phyloP scores from a whole-genome alignment of 2,113 vertebrate genomes.

The Nannobrachium achirus region DNA sequence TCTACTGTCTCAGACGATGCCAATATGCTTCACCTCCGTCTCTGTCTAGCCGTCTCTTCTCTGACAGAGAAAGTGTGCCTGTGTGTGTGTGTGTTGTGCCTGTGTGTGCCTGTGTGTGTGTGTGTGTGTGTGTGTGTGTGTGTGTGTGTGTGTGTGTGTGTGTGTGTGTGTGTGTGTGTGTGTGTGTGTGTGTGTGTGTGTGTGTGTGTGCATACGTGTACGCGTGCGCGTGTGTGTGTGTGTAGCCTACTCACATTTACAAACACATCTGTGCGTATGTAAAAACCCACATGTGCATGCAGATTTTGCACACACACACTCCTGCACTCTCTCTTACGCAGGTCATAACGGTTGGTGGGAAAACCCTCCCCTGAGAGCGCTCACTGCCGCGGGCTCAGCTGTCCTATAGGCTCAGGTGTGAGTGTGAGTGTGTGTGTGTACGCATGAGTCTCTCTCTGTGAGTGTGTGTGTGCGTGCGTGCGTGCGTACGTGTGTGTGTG shows the following conservation, averaged over 20 bases:
- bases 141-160: background rate
- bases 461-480: constrained; percentile 2
- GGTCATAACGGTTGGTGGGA: constrained; percentile 78
- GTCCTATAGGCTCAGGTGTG: constrained; percentile 74
- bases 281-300: constrained; percentile 56
- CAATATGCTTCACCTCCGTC: constrained; percentile 71
- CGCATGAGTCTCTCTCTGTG: constrained; percentile 4
- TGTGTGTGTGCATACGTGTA: background rate
- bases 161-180: background rate
- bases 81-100: background rate
- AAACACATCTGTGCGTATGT: constrained; percentile 61
- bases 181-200: background rate
- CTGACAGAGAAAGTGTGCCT: constrained; percentile 11
- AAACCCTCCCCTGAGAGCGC: constrained; percentile 75
- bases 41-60: constrained; percentile 56
- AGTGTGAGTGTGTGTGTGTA: constrained; percentile 38
- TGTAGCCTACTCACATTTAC: constrained; percentile 31
- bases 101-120: constrained; percentile 18
- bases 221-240: background rate
- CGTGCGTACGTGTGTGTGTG: constrained; percentile 7
- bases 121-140: constrained; percentile 10
- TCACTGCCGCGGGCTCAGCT: constrained; percentile 76
- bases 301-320: constrained; percentile 56
- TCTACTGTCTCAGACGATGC: constrained; percentile 70
- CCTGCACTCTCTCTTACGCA: constrained; percentile 60